Evolutionary conservation across 2,888 invertebrate genomes (phyloP).

Genomic region (Sinelater perroti): DNA sequence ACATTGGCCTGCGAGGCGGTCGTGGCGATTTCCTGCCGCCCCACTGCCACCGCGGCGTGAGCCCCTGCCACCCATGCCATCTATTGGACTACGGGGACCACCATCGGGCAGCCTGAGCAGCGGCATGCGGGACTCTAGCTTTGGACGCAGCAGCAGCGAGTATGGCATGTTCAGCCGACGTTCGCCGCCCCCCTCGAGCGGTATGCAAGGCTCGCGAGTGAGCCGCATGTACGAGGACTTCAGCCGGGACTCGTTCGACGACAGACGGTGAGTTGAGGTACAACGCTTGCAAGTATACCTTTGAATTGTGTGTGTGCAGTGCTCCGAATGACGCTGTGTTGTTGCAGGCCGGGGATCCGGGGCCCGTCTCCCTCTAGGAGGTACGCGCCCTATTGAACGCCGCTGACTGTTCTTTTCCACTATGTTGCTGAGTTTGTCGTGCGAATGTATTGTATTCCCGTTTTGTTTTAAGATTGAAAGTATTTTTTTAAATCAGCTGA

Average conservation of each 20-base stretch:
- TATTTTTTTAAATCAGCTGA: slow-evolving; percentile 12
- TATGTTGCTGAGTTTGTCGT: slow-evolving; percentile 10
- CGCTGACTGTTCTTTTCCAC: slow-evolving; percentile 1
- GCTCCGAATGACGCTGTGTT: too few species aligned
- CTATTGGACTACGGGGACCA: slow-evolving; percentile 62
- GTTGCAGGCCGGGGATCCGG: slow-evolving; percentile 75
- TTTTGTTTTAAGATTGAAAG: slow-evolving; percentile 15
- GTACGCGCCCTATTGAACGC: slow-evolving; percentile 82
- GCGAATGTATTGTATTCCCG: slow-evolving; percentile 14
- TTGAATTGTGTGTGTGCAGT: neutral
- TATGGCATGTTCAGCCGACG: slow-evolving; percentile 86
- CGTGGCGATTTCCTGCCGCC: slow-evolving; percentile 77
- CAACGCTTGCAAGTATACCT: too few species aligned
- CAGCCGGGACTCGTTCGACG: slow-evolving; percentile 88
- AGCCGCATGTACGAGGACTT: slow-evolving; percentile 86
- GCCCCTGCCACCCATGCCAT: slow-evolving; percentile 78
- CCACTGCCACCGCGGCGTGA: slow-evolving; percentile 74
- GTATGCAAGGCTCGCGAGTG: slow-evolving; percentile 56
- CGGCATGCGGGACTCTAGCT: slow-evolving; percentile 72
- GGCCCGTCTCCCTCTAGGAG: slow-evolving; percentile 85
- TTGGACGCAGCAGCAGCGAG: slow-evolving; percentile 67
- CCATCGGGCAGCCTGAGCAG: slow-evolving; percentile 70
- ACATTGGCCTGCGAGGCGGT: slow-evolving; percentile 59
- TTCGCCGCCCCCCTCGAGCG: slow-evolving; percentile 69
- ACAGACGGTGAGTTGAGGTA: slow-evolving; percentile 78